Base-by-base conservation (phyloP, 2,888 invertebrate genomes). In the Acleris emargana region DNA sequence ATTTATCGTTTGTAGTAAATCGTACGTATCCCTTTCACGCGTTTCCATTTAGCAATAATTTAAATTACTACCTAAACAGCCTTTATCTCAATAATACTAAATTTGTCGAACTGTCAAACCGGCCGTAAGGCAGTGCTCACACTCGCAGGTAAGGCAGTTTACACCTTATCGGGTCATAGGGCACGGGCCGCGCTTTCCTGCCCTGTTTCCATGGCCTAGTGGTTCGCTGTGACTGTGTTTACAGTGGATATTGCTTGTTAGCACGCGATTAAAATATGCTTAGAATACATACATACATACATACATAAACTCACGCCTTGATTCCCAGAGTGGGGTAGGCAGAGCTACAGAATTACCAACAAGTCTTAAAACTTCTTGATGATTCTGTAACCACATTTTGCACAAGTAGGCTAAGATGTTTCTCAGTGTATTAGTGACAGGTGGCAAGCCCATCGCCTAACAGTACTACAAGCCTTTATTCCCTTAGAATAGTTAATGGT, bases 131-230 rank as follows among this genome's bases (percentile, higher is more conserved):
- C 42, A 22, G 25, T n/a, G 38, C 38, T 43, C 43, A 57, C 45
- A 45, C 57, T 45, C 17, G 45, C 45, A 25, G 45, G n/a, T 45
- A 57, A 22, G 45, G 45, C 57, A n/a, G 57, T 45, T 22, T 57
- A 42, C 57, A 45, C 45, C 22, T 42, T n/a, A 45, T 16, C 57
- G 25, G 57, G 57, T 57, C 57, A 22, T 1, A 28, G 57, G 57
- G 45, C 57, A 57, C 11, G 25, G 57, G 57, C 57, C 57, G 22
- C 45, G 25, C 57, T 57, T 57, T 57, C 57, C 57, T 57, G 57
- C 57, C 57, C 45, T 45, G 57, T 57, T 25, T 57, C 45, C 57
- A 45, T 57, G 17, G 45, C 57, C 57, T 45, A 57, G 57, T 57
- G 13, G 9, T 22, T 55, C n/a, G 20, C 22, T 55, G 43, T 42